Base-by-base conservation (phyloP, 1,140 invertebrate species). In the Anastatus disparis region DNA sequence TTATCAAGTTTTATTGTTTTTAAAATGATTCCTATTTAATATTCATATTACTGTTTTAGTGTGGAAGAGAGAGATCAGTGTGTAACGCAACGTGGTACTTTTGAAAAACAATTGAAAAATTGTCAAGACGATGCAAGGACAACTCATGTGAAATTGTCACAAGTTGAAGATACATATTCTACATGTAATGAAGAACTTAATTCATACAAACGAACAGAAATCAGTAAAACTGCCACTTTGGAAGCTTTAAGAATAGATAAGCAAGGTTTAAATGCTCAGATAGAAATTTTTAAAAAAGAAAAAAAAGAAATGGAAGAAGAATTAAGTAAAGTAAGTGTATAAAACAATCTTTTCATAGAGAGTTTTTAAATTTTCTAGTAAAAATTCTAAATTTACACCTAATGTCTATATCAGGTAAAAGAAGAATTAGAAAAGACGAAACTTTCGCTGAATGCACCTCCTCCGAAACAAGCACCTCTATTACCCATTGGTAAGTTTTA, bases 41-140 rank as follows among this genome's bases (percentile, higher is more conserved):
- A 65, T 26, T 55, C 61, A 26, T 63, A 15, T 53, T 46, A 69
- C 46, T 27, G n/a, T 76, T 77, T 46, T 58, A 87, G 85, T 53
- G 77, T 79, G 1, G 82, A 86, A 61, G 84, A 87, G 74, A 81
- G 83, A 70, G 82, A 86, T 72, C 79, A 82, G 66, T 86, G 84
- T 66, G 72, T 82, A 20, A 84, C 78, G 12, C 67, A 75, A 15
- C 68, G 79, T 9, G 75, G 64, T 48, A 76, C 76, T 26, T 65
- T 80, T 6, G 75, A 85, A 42, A 70, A 80, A 31, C 77, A 79
- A 24, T 74, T 78, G 15, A 83, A 82, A 61, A 72, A 72, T 3
- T 74, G 75, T 0, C 77, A 82, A 50, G 74, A 79, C 44, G 79
- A 85, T 35, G 29, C 79, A 8, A 78, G 73, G 20, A 75, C 74